Conservation (phyloP, 2,888 invertebrate species). For the Mythimna impura region DNA sequence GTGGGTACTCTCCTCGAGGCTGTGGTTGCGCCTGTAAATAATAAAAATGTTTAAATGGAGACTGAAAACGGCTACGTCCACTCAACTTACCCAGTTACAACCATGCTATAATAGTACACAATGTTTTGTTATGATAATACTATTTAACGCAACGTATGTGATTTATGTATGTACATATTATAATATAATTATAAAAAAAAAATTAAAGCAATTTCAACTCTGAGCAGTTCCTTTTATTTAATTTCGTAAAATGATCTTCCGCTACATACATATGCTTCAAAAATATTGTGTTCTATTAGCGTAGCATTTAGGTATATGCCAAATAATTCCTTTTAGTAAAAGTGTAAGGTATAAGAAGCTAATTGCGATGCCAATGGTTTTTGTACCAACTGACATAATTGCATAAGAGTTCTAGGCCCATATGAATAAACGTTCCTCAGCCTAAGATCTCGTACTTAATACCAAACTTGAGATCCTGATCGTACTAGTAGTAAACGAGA, state of each 20-base stretch:
- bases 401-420: background rate
- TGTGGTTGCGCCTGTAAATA: conserved; percentile 67
- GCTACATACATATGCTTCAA: conserved; percentile 27
- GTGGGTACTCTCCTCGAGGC: conserved; percentile 90
- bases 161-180: conserved; percentile 60
- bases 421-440: background rate
- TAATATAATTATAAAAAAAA: conserved; percentile 50
- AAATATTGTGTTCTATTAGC: conserved; percentile 64
- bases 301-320: conserved; percentile 40
- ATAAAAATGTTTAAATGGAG: conserved; percentile 40
- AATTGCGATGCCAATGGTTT: background rate
- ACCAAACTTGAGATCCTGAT: no score
- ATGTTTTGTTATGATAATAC: conserved; percentile 52
- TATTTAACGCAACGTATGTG: conserved; percentile 50
- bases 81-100: conserved; percentile 39
- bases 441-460: no score
- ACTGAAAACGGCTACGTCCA: conserved; percentile 47
- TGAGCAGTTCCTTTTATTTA: conserved; percentile 59
- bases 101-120: conserved; percentile 61
- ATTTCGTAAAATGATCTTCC: conserved; percentile 30
- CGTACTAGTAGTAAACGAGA: no score
- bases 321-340: background rate
- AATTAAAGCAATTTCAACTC: conserved; percentile 60
- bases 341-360: background rate
- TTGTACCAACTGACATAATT: background rate